Evolutionary conservation across 1,140 invertebrate genomes (phyloP), one percentile per base, ranked within the genome.

Genomic region (Dolichoris vasculosae): DNA sequence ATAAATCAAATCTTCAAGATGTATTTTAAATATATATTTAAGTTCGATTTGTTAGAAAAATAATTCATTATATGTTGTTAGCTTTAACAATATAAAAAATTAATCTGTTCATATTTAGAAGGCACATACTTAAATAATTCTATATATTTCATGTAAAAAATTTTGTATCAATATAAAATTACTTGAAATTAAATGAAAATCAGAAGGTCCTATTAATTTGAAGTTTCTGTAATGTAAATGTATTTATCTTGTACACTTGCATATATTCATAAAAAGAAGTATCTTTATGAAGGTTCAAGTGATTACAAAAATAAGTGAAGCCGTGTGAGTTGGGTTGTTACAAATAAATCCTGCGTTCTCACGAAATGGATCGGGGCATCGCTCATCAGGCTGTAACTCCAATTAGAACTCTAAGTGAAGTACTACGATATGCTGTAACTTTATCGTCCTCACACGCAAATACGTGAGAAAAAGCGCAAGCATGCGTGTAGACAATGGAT

Each of bases 381-480:
- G 80, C 71, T 75, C 81, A 46, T 75, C 69, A 83, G 51, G 20
- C 30, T 51, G 11, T 15, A 51, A 51, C 30, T 20, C 13, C 35
- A 71, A 71, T 3, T 71, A 7, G 2, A 67, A 67, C 32, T 32
- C 64, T 3, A 17, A 67, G 64, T 6, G 38, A n/a, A 43, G 17
- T 23, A 2, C 4, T 73, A 20, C 69, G 13, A 51, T 35, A 17
- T n/a, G 17, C 35, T 17, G 23, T 67, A 2, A 8, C 13, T 59
- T 26, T 26, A 67, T 7, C 38, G 75, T 6, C 23, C 23, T 40
- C 59, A n/a, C 63, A 63, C 26, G 59, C n/a, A 64, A 71, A n/a
- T 79, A 77, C 59, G 79, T 86, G 79, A 82, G 79, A 86, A 86
- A 77, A 86, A 82, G 73, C 79, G 79, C 73, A 63, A 86, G 84